Evolutionary conservation across 2,797 vertebrate species (phyloP).

Genomic region (Argyrosomus regius): DNA sequence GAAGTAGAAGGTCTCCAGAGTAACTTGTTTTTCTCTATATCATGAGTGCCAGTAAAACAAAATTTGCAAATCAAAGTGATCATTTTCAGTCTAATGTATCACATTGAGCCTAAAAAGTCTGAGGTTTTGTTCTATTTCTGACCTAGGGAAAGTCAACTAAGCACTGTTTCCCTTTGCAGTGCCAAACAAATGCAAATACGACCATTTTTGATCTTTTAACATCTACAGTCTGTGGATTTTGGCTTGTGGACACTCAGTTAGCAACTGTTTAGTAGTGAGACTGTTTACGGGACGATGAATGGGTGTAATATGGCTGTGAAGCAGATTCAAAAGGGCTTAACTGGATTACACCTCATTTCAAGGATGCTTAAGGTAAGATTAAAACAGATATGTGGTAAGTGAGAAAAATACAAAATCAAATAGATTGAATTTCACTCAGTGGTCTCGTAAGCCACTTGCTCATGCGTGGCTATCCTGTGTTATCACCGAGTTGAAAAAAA

Average conservation of each 20-base stretch:
- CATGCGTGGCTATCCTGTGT: conserved; percentile 49
- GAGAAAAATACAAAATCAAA: conserved; percentile 83
- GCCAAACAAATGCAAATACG: conserved; percentile 6
- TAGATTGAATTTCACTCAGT: conserved; percentile 76
- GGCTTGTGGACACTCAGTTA: conserved; percentile 64
- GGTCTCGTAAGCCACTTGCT: conserved; percentile 65
- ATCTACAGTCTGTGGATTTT: conserved; percentile 45
- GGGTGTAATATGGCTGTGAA: conserved; percentile 76
- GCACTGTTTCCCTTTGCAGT: conserved; percentile 3
- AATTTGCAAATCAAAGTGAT: background rate
- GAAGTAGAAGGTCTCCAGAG: background rate
- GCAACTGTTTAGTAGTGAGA: conserved; percentile 59
- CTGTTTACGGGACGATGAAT: conserved; percentile 76
- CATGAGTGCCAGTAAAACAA: background rate
- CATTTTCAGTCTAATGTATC: background rate
- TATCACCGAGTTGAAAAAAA: conserved; percentile 30
- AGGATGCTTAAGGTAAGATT: conserved; percentile 87
- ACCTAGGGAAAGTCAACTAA: conserved; percentile 1
- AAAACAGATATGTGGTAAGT: conserved; percentile 85
- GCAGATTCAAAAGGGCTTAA: conserved; percentile 85
- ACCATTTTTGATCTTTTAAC: conserved; percentile 38
- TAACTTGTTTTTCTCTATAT: background rate
- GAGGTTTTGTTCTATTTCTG: background rate
- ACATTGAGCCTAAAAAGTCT: background rate
- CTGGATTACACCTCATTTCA: conserved; percentile 88